Evolutionary conservation across 2,888 invertebrate genomes (phyloP).

Genomic region (Anoncus sp.): DNA sequence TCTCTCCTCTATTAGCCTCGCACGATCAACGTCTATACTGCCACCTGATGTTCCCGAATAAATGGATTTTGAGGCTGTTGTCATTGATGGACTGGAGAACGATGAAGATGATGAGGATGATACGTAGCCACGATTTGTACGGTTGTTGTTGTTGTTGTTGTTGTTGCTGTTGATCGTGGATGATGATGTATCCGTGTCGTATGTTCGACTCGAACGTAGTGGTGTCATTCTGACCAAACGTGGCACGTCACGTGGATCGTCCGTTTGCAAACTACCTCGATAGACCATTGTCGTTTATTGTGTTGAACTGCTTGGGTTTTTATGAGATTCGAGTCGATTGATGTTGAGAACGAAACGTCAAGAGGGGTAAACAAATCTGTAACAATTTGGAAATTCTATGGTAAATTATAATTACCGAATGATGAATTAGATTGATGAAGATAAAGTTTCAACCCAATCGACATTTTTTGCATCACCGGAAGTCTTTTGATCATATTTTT

Average conservation of each 20-base stretch:
- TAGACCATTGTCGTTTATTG: conserved; percentile 80
- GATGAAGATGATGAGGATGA: too few relatives aligned
- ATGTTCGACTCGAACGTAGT: conserved; percentile 71
- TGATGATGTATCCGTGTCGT: conserved; percentile 26
- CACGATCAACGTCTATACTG: conserved; percentile 71
- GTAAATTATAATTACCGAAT: too few relatives aligned
- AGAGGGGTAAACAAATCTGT: too few relatives aligned
- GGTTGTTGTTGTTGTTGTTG: conserved; percentile 28
- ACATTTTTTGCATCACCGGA: too few relatives aligned
- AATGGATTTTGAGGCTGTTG: conserved; percentile 55
- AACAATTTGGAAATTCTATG: not conserved
- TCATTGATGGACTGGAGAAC: not conserved
- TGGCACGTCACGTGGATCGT: conserved; percentile 77
- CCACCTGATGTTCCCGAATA: conserved; percentile 63
- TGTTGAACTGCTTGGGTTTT: too few relatives aligned
- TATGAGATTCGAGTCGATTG: too few relatives aligned
- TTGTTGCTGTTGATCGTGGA: conserved; percentile 31
- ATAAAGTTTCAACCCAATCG: too few relatives aligned
- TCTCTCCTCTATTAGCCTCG: conserved; percentile 74
- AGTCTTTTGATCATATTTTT: too few relatives aligned
- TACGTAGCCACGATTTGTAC: conserved; percentile 1
- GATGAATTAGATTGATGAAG: too few relatives aligned
- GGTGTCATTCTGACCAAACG: conserved; percentile 78
- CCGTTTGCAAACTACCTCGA: conserved; percentile 78
- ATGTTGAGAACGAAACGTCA: too few relatives aligned